phyloP scores from a whole-genome alignment of 2,113 vertebrate species.

The Sturnus vulgaris region DNA sequence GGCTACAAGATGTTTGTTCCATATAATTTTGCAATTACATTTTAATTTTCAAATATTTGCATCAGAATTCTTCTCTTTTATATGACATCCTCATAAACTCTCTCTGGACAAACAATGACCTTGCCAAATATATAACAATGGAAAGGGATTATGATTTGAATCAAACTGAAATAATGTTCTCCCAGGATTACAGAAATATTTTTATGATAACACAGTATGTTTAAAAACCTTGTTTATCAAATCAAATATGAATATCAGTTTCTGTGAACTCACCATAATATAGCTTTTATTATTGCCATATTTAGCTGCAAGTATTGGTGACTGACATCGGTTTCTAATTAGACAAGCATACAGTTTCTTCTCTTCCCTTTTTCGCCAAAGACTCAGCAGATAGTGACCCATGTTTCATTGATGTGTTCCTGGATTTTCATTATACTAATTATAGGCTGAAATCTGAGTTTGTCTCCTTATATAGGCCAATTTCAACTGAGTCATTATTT shows the following conservation, averaged over 20 bases:
- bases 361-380: not conserved
- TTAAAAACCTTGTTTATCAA: not conserved
- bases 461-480: not conserved
- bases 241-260: not conserved
- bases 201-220: not conserved
- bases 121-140: not conserved
- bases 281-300: not conserved
- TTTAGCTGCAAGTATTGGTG: not conserved
- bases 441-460: constrained; percentile 15
- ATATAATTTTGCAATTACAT: not conserved
- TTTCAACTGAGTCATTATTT: not conserved
- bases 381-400: constrained; percentile 34
- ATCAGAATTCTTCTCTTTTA: not conserved
- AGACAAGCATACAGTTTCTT: not conserved
- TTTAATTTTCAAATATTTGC: not conserved
- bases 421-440: constrained; percentile 23
- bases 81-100: not conserved
- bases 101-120: not conserved
- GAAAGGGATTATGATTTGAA: not conserved
- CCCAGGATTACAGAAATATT: not conserved
- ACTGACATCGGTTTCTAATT: constrained; percentile 1
- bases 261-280: not conserved
- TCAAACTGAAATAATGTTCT: not conserved
- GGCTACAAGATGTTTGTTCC: not conserved
- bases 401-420: not conserved